phyloP scores from a whole-genome alignment of 2,797 vertebrate species.

The Acomys russatus region DNA sequence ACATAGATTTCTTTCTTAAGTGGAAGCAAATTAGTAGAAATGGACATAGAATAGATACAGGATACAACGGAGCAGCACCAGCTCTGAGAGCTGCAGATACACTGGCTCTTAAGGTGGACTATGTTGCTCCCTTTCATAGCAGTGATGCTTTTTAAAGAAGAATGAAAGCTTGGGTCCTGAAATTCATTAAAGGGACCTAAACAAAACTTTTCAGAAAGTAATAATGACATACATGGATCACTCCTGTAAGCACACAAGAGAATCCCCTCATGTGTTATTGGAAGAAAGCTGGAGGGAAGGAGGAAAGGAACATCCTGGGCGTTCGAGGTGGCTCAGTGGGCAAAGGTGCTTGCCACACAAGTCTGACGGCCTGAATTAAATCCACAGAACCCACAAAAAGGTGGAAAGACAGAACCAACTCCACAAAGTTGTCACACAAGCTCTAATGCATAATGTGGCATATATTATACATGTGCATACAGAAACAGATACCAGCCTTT shows the following conservation, averaged over 20 bases:
- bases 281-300: not conserved
- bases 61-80: fast-evolving
- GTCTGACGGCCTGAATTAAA: not conserved
- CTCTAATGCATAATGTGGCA: not conserved
- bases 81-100: not conserved
- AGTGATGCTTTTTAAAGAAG: not conserved
- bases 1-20: not conserved
- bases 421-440: not conserved
- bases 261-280: not conserved
- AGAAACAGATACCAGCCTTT: not conserved
- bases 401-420: not conserved
- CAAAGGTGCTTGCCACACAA: not conserved
- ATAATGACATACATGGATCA: not conserved
- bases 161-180: not conserved
- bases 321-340: not conserved
- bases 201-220: not conserved
- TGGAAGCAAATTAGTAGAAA: not conserved
- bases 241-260: not conserved
- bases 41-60: too few relatives aligned
- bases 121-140: fast-evolving
- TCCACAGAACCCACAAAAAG: not conserved
- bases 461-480: not conserved
- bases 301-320: not conserved
- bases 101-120: fast-evolving
- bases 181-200: not conserved